phyloP scores from a whole-genome alignment of 2,797 vertebrate genomes.

The Molossus molossus region DNA sequence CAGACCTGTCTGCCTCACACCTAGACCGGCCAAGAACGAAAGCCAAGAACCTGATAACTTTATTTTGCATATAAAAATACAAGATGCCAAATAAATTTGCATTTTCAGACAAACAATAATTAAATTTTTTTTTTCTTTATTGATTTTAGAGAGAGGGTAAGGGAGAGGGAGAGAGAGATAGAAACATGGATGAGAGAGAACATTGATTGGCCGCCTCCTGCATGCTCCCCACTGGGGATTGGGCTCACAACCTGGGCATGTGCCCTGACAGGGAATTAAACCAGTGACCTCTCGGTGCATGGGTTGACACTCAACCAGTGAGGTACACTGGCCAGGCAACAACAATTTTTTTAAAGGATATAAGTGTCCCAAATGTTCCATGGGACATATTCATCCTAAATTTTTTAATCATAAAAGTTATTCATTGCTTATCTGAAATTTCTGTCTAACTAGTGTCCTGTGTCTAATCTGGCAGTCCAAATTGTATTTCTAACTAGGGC shows the following conservation, averaged over 20 bases:
- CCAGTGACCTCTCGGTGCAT: too few species aligned
- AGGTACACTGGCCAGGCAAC: neutral
- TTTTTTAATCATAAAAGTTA: neutral
- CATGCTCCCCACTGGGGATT: too few species aligned
- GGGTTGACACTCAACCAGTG: too few species aligned
- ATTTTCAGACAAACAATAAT: constrained; percentile 5
- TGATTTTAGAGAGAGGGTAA: too few species aligned
- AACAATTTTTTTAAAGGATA: neutral
- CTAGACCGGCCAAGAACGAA: neutral
- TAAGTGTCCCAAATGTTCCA: neutral
- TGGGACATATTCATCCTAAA: neutral
- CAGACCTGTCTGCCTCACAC: neutral
- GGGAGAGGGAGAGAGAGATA: too few species aligned
- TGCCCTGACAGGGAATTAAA: too few species aligned
- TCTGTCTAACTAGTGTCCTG: neutral
- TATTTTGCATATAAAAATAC: neutral
- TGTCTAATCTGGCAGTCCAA: neutral
- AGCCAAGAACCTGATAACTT: neutral
- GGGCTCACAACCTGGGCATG: too few species aligned
- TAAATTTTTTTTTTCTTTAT: too few species aligned
- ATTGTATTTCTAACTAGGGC: neutral
- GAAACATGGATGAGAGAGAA: too few species aligned
- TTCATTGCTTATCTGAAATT: neutral
- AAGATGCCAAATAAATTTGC: neutral
- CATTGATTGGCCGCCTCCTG: too few species aligned